phyloP scores from a whole-genome alignment of 2,113 vertebrate species.

The Dasyurus viverrinus region DNA sequence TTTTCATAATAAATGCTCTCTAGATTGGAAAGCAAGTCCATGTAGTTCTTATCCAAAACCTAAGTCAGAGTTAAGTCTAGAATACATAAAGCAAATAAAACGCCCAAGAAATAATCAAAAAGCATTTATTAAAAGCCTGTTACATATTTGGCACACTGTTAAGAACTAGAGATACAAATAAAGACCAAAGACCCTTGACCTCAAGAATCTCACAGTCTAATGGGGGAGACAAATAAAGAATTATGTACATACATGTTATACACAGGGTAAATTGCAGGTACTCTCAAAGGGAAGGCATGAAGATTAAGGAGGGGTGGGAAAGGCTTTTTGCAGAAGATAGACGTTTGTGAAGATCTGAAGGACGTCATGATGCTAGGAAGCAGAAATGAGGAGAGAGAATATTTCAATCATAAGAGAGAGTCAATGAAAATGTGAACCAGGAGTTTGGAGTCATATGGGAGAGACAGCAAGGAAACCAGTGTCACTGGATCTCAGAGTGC shows the following conservation, averaged over 20 bases:
- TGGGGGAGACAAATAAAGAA: constrained; percentile 19
- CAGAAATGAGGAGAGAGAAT: not conserved
- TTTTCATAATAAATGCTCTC: not conserved
- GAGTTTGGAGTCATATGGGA: not conserved
- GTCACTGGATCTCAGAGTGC: not conserved
- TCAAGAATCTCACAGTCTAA: not conserved
- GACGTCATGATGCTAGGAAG: not conserved
- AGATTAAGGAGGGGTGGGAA: no score
- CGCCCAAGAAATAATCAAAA: not conserved
- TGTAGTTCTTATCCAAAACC: not conserved
- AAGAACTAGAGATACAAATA: not conserved
- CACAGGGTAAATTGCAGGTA: not conserved
- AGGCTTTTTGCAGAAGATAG: not conserved
- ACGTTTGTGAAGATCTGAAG: not conserved
- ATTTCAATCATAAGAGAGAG: not conserved
- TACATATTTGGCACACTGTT: not conserved
- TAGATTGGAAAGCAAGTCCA: not conserved
- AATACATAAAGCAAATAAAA: not conserved
- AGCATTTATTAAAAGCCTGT: not conserved
- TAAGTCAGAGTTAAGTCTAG: not conserved
- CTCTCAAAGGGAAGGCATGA: not conserved
- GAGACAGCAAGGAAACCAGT: not conserved
- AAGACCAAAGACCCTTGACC: not conserved
- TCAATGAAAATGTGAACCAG: not conserved
- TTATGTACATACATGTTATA: not conserved